Evolutionary conservation across 2,797 vertebrate species (phyloP).

Genomic region (Melanotaenia maccullochi): DNA sequence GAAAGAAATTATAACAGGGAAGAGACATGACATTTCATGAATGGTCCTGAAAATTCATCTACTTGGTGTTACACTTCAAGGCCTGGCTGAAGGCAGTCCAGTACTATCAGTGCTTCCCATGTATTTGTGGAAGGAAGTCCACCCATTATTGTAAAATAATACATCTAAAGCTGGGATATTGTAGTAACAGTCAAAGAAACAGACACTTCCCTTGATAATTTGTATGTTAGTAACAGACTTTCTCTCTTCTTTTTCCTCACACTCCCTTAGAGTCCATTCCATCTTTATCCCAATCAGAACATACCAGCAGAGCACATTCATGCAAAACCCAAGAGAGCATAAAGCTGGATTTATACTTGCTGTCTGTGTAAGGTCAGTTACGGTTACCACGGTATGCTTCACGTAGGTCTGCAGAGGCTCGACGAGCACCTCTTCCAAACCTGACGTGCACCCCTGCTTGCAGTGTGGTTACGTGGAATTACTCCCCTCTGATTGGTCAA

Average conservation of each 20-base stretch:
- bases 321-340: constrained; percentile 53
- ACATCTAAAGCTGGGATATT: constrained; percentile 67
- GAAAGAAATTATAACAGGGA: constrained; percentile 10
- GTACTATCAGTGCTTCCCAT: constrained; percentile 48
- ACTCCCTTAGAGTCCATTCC: constrained; percentile 52
- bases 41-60: constrained; percentile 42
- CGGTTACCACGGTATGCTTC: too few species aligned
- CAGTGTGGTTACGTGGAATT: too few species aligned
- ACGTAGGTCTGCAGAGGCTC: too few species aligned
- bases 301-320: constrained; percentile 56
- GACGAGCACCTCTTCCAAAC: too few species aligned
- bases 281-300: constrained; percentile 58
- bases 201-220: constrained; percentile 51
- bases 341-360: too few species aligned
- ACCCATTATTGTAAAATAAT: constrained; percentile 78
- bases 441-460: too few species aligned
- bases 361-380: too few species aligned
- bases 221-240: constrained; percentile 58
- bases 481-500: too few species aligned
- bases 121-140: constrained; percentile 74
- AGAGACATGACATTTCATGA: constrained; percentile 6
- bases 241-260: constrained; percentile 35
- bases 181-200: constrained; percentile 46
- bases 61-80: constrained; percentile 70
- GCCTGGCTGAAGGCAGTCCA: constrained; percentile 48